Conservation (phyloP, 2,888 invertebrate genomes). For the Chrysolina americana region DNA sequence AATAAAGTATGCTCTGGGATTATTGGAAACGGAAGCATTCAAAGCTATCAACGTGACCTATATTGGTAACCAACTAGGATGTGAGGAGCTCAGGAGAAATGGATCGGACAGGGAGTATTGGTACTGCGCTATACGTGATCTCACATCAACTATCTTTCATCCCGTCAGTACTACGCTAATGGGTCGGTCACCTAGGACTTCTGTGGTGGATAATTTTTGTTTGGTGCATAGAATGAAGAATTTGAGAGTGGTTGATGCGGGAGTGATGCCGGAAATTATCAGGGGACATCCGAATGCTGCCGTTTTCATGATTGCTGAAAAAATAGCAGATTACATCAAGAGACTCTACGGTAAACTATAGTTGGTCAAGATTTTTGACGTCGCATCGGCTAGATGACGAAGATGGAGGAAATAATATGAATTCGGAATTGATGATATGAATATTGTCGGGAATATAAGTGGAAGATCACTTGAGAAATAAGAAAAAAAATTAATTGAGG, state of each 20-base stretch:
- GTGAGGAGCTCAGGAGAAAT: slow-evolving; percentile 65
- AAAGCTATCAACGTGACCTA: slow-evolving; percentile 73
- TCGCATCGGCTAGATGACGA: too few species aligned
- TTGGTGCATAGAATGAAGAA: slow-evolving; percentile 70
- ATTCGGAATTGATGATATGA: too few species aligned
- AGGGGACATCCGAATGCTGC: slow-evolving; percentile 72
- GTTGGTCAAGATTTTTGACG: too few species aligned
- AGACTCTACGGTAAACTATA: background rate
- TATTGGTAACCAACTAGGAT: slow-evolving; percentile 55
- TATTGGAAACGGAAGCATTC: slow-evolving; percentile 72
- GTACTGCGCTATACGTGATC: slow-evolving; percentile 69
- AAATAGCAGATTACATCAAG: slow-evolving; percentile 53
- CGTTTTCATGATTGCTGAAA: slow-evolving; percentile 73
- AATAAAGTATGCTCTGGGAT: slow-evolving; percentile 66
- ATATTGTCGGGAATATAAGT: too few species aligned
- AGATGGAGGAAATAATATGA: too few species aligned
- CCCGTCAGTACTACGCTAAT: slow-evolving; percentile 72
- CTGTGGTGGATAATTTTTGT: slow-evolving; percentile 73
- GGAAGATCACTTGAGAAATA: too few species aligned
- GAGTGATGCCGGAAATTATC: slow-evolving; percentile 72
- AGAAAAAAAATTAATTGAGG: too few species aligned
- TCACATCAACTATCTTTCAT: slow-evolving; percentile 70
- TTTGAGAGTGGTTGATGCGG: slow-evolving; percentile 72
- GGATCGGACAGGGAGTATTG: slow-evolving; percentile 69
- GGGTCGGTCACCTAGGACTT: slow-evolving; percentile 70